A percentile compares a stretch with the other conserved stretches of the same genome.
These are phyloP conservation scores for Apodemia duryi DNA, from an alignment of 2,888 invertebrate genomes.

Conservation along the genomic window DNA sequence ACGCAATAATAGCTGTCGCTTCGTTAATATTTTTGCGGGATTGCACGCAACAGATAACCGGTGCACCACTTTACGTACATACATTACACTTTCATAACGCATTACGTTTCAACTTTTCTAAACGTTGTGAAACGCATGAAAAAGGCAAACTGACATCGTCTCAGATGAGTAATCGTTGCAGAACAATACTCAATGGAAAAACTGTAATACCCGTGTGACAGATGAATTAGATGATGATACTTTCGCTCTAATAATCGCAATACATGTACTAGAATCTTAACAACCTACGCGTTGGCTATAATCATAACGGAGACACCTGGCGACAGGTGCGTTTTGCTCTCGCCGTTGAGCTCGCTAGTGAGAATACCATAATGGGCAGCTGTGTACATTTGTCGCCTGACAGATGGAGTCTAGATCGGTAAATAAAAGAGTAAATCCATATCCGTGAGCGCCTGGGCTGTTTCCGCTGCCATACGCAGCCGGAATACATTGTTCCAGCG, in stretches of 20 bases:
- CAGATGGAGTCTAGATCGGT: conserved; percentile 76
- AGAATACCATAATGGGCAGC: conserved; percentile 65
- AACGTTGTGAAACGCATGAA: conserved; percentile 64
- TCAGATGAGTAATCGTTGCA: conserved; percentile 63
- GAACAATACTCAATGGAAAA: conserved; percentile 41
- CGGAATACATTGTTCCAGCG: conserved; percentile 70
- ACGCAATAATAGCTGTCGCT: conserved; percentile 10
- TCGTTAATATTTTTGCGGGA: conserved; percentile 44
- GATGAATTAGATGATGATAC: conserved; percentile 52
- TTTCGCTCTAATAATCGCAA: conserved; percentile 45
- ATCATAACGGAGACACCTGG: conserved; percentile 48
- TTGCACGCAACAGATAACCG: conserved; percentile 53
- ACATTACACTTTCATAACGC: conserved; percentile 66
- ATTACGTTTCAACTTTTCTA: conserved; percentile 73
- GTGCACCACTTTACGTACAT: conserved; percentile 52
- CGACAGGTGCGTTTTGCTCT: conserved; percentile 64
- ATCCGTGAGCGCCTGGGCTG: conserved; percentile 63
- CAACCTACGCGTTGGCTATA: conserved; percentile 25
- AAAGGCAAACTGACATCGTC: conserved; percentile 61
- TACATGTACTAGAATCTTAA: conserved; percentile 27
- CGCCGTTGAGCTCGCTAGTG: conserved; percentile 51
- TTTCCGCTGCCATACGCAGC: conserved; percentile 63
- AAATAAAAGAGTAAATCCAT: conserved; percentile 70
- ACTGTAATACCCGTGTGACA: conserved; percentile 50
- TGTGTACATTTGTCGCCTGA: conserved; percentile 58